Percentiles rank a stretch among this genome's conserved stretches.
Evolutionary conservation across 2,797 vertebrate species (phyloP).

Genomic region (Gorsachius magnificus): DNA sequence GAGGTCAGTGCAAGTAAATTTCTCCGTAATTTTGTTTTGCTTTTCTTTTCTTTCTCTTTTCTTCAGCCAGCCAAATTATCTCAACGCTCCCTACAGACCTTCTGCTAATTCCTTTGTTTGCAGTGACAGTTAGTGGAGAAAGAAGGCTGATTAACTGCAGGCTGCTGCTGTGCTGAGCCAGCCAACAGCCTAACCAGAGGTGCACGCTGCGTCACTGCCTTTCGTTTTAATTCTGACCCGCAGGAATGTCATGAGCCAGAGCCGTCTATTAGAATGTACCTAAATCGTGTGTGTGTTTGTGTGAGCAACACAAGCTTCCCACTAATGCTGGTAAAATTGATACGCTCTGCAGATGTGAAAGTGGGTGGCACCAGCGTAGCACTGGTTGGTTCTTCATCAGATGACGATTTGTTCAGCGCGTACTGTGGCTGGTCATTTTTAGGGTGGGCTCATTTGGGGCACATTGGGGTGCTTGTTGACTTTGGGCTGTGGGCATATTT

Average conservation of each 20-base stretch:
- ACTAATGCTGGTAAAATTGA: background rate
- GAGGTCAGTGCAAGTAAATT: constrained; percentile 68
- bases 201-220: background rate
- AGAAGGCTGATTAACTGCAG: constrained; percentile 70
- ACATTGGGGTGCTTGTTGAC: background rate
- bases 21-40: constrained; percentile 58
- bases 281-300: background rate
- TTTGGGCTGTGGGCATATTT: background rate
- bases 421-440: background rate
- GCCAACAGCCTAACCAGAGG: constrained; percentile 43
- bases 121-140: constrained; percentile 65
- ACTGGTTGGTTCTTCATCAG: background rate
- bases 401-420: background rate
- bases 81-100: constrained; percentile 66
- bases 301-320: background rate
- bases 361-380: background rate
- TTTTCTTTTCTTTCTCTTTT: constrained; percentile 63
- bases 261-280: constrained; percentile 35
- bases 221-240: constrained; percentile 57
- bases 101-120: constrained; percentile 74
- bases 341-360: background rate
- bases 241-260: constrained; percentile 43
- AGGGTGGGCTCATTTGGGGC: background rate
- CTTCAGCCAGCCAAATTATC: constrained; percentile 68
- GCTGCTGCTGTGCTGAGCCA: background rate